Conservation (phyloP, 2,888 invertebrate genomes). For the Lepidochitona cinerea region DNA sequence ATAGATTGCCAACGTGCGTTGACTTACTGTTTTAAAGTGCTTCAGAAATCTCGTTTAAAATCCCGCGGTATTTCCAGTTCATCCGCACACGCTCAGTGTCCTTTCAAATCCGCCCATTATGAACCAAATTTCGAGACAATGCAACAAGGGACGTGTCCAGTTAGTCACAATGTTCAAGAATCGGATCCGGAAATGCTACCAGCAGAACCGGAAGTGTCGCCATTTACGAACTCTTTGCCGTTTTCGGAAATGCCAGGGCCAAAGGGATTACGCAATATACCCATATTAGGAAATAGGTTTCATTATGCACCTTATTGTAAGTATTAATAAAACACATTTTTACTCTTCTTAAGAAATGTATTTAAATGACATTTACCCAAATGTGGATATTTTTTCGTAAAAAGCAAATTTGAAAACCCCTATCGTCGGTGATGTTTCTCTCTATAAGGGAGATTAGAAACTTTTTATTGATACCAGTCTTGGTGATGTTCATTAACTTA, state of each 20-base stretch:
- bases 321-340: neutral
- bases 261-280: neutral
- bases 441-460: neutral
- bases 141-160: neutral
- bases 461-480: too few relatives aligned
- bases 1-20: neutral
- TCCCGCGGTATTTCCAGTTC: neutral
- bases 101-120: neutral
- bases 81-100: neutral
- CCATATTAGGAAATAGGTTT: neutral
- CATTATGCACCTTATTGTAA: neutral
- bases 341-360: neutral
- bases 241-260: conserved; percentile 1
- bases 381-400: too few relatives aligned
- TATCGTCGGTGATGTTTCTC: too few relatives aligned
- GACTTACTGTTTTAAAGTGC: neutral
- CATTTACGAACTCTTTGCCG: neutral
- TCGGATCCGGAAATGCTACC: neutral
- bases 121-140: too few relatives aligned
- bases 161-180: neutral
- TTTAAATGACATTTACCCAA: too few relatives aligned
- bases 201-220: neutral
- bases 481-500: too few relatives aligned
- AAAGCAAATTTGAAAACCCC: too few relatives aligned
- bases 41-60: neutral